phyloP scores from a whole-genome alignment of 2,797 vertebrate species.

The Myotis myotis region DNA sequence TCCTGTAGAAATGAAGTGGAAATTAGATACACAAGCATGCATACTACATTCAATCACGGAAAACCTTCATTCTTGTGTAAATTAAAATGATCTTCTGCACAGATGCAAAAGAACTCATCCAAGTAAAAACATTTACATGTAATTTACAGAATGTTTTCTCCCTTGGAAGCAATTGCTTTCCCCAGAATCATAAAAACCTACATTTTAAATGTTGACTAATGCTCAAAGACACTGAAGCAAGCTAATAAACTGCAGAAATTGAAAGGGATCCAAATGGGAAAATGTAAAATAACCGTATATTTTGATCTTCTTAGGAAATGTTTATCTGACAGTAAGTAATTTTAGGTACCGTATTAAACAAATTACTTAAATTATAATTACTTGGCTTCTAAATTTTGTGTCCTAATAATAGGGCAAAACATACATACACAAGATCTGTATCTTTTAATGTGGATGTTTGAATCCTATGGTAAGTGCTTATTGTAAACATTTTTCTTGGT shows the following conservation, averaged over 20 bases:
- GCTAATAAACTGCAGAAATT: conserved; percentile 76
- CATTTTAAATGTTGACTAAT: conserved; percentile 80
- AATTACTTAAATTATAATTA: conserved; percentile 72
- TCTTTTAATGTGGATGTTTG: neutral
- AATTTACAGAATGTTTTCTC: conserved; percentile 81
- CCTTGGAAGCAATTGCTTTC: conserved; percentile 77
- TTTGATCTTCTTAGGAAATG: conserved; percentile 71
- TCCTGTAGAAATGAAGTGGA: conserved; percentile 73
- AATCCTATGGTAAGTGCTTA: conserved; percentile 2
- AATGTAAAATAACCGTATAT: conserved; percentile 70
- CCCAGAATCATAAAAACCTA: conserved; percentile 75
- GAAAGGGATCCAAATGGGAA: conserved; percentile 75
- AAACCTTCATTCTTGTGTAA: conserved; percentile 76
- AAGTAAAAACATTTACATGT: conserved; percentile 82
- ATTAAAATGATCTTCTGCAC: conserved; percentile 79
- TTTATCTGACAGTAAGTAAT: conserved; percentile 68
- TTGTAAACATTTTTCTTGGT: conserved; percentile 45
- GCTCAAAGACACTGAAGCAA: conserved; percentile 76
- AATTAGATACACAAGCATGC: conserved; percentile 71
- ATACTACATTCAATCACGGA: conserved; percentile 21
- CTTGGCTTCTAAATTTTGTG: conserved; percentile 33
- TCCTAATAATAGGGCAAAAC: conserved; percentile 35
- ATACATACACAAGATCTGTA: neutral
- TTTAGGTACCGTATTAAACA: conserved; percentile 67
- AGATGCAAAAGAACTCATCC: conserved; percentile 78